A percentile compares a stretch with the other conserved stretches of the same genome.
Evolutionary conservation across 2,113 vertebrate species (phyloP).

Genomic region (Actenoides lindsayi): DNA sequence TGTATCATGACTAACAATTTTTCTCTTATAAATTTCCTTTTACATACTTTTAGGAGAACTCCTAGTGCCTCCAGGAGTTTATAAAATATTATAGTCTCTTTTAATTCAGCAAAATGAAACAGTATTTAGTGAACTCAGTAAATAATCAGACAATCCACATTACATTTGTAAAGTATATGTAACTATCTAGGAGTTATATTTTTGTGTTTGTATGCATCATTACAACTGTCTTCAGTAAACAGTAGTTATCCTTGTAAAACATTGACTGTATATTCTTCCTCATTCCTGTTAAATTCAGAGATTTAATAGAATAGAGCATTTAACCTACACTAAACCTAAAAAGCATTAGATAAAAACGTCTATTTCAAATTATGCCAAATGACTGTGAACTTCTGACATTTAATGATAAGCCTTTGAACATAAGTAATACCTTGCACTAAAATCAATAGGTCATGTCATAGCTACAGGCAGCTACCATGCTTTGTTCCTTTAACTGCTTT

Average conservation of each 20-base stretch:
- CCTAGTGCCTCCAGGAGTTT: not conserved
- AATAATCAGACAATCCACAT: not conserved
- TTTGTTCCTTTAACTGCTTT: conserved; percentile 10
- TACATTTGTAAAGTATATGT: not conserved
- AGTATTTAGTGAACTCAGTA: not conserved
- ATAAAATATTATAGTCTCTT: not conserved
- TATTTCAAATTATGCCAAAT: not conserved
- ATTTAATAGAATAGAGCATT: not conserved
- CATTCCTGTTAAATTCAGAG: not conserved
- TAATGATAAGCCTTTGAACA: not conserved
- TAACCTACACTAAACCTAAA: not conserved
- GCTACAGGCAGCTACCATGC: not conserved
- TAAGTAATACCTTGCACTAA: not conserved
- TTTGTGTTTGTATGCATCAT: not conserved
- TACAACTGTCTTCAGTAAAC: not conserved
- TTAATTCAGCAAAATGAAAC: not conserved
- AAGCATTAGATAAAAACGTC: not conserved
- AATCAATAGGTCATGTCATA: not conserved
- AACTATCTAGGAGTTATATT: not conserved
- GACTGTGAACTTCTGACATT: not conserved
- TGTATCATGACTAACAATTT: fast-evolving
- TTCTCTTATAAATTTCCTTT: not conserved
- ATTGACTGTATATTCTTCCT: not conserved
- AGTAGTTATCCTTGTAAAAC: not conserved
- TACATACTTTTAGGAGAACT: not conserved